Percentiles rank a stretch among this genome's conserved stretches.
These are phyloP conservation scores for Tyrophagus putrescentiae DNA, from an alignment of 1,140 invertebrate species.

Conservation along the genomic window DNA sequence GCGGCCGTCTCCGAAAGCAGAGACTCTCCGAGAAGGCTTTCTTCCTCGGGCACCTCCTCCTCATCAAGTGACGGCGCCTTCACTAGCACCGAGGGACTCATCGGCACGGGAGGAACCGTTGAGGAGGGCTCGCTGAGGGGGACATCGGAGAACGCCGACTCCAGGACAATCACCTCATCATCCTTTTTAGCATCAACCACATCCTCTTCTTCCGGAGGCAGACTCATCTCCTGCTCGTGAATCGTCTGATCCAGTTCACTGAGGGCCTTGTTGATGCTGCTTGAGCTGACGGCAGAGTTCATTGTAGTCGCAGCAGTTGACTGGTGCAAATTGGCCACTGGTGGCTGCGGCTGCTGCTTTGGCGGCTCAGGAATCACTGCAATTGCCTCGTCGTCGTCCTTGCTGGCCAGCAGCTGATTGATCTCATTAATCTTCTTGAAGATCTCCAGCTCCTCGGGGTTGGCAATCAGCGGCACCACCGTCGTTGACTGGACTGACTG, in stretches of 20 bases:
- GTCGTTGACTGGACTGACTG: background rate
- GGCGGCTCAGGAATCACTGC: constrained; percentile 8
- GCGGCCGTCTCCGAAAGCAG: constrained; percentile 34
- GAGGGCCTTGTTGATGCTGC: background rate
- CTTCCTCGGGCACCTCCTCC: background rate
- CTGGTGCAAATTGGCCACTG: background rate
- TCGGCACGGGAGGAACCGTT: background rate
- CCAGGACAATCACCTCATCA: background rate
- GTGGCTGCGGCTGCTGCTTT: constrained; percentile 19
- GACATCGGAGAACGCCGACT: background rate
- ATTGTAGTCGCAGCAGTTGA: background rate
- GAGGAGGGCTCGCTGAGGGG: background rate
- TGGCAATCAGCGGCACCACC: background rate
- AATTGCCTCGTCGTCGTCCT: constrained; percentile 14
- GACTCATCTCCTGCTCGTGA: background rate
- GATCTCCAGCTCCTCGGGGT: background rate
- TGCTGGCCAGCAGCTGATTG: background rate
- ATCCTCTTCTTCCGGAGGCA: background rate
- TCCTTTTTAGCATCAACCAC: background rate
- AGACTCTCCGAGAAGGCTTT: constrained; percentile 17
- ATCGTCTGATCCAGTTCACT: constrained; percentile 3
- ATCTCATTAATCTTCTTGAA: constrained; percentile 11
- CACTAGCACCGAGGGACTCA: background rate
- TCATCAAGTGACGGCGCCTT: background rate
- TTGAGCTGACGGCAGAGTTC: constrained; percentile 2